Conservation (phyloP, 2,888 invertebrate genomes). For the Chaitophorus viminalis region DNA sequence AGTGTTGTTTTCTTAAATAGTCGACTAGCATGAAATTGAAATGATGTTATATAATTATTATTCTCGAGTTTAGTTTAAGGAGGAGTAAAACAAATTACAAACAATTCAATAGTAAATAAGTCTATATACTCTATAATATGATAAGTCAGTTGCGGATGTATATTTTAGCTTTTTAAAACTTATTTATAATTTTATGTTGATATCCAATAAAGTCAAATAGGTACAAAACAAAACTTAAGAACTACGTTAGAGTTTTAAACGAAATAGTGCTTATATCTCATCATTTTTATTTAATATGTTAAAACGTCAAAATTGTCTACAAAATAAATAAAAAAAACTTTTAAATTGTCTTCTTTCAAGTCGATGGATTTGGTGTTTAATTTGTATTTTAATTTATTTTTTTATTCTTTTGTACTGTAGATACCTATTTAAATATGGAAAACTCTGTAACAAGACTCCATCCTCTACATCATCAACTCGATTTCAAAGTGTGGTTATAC, state of each 20-base stretch:
- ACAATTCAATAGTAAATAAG: too few relatives aligned
- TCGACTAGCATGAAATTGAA: too few relatives aligned
- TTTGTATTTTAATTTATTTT: background rate
- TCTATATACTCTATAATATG: too few relatives aligned
- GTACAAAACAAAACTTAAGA: background rate
- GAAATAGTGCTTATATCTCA: background rate
- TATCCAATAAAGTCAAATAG: background rate
- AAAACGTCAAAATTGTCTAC: background rate
- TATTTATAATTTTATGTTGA: background rate
- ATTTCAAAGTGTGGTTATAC: constrained; percentile 32
- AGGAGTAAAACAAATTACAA: too few relatives aligned
- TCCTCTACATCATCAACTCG: constrained; percentile 33
- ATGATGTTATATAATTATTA: too few relatives aligned
- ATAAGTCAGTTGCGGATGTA: background rate
- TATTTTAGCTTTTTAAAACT: background rate
- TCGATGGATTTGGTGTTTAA: background rate
- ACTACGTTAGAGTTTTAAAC: background rate
- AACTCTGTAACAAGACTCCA: background rate
- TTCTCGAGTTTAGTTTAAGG: too few relatives aligned
- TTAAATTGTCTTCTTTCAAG: background rate
- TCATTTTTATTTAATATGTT: background rate
- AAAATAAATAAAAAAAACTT: background rate
- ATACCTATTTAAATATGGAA: constrained; percentile 30
- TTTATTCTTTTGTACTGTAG: background rate
- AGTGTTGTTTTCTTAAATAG: too few relatives aligned